phyloP scores from a whole-genome alignment of 2,113 vertebrate species.

The Corythornis madagascariensis region DNA sequence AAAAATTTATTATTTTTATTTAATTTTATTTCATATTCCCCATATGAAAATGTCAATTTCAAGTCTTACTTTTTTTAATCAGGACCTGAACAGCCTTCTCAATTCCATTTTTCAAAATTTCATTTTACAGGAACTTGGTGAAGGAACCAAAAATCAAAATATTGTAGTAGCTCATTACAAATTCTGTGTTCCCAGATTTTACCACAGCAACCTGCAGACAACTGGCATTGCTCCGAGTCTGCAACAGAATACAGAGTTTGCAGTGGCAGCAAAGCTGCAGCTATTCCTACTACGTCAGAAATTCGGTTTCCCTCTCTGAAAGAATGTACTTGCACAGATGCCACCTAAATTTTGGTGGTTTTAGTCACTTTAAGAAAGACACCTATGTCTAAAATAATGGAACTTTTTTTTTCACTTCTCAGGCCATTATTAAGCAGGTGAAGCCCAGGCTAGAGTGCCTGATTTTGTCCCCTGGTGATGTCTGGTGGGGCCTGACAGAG shows the following conservation, averaged over 20 bases:
- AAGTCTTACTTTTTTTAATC: background rate
- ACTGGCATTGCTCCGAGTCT: background rate
- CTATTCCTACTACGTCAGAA: background rate
- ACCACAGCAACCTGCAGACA: background rate
- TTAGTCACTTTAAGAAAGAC: background rate
- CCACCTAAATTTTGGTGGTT: background rate
- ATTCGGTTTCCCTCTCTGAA: background rate
- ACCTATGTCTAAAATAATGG: background rate
- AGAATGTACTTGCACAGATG: background rate
- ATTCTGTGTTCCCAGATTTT: background rate
- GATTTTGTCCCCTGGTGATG: background rate
- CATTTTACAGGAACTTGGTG: background rate
- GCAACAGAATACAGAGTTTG: background rate
- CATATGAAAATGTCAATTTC: background rate
- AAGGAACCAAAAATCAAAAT: background rate
- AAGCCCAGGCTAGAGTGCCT: background rate
- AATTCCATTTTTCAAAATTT: background rate
- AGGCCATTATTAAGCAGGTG: background rate
- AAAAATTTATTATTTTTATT: too few species aligned
- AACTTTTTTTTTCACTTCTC: background rate
- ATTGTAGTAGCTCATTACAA: background rate
- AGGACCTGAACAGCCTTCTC: background rate
- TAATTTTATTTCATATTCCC: too few species aligned
- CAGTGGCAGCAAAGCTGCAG: background rate
- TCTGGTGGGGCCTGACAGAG: background rate